phyloP scores from a whole-genome alignment of 2,888 invertebrate genomes.

The Nebria salina region DNA sequence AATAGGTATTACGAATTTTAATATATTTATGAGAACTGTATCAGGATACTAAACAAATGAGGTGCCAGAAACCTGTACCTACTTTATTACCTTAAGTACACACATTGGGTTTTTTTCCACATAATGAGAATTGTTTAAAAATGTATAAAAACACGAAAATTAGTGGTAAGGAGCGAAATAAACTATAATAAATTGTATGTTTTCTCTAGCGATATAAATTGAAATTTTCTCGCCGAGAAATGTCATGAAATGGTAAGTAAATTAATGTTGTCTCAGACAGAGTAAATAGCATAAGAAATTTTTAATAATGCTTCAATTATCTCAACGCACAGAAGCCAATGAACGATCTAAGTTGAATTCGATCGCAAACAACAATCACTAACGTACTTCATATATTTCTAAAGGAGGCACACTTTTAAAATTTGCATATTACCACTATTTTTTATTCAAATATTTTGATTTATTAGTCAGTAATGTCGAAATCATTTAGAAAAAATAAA shows the following conservation, averaged over 20 bases:
- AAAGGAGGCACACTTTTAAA: background rate
- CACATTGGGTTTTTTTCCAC: background rate
- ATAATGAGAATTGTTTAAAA: too few relatives aligned
- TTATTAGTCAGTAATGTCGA: background rate
- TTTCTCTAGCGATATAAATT: background rate
- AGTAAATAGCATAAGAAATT: slow-evolving; percentile 17
- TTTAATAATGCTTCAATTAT: slow-evolving; percentile 15
- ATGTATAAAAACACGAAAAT: too few relatives aligned
- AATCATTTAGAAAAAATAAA: background rate
- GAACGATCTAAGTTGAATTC: slow-evolving; percentile 19
- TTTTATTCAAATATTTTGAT: slow-evolving; percentile 4
- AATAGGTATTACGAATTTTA: background rate
- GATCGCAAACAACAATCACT: slow-evolving; percentile 10
- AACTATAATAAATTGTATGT: background rate
- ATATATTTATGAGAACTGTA: slow-evolving; percentile 1
- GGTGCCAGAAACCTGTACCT: background rate
- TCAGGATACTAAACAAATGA: background rate
- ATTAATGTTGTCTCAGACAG: slow-evolving; percentile 15
- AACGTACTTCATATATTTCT: background rate
- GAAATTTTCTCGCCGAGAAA: background rate
- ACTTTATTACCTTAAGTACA: background rate
- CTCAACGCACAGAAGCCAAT: slow-evolving; percentile 15
- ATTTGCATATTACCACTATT: background rate
- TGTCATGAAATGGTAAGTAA: background rate
- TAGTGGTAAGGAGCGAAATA: background rate